A percentile compares a stretch with the other conserved stretches of the same genome.
Evolutionary conservation across 2,797 vertebrate species (phyloP).

Genomic region (Anabacerthia variegaticeps): DNA sequence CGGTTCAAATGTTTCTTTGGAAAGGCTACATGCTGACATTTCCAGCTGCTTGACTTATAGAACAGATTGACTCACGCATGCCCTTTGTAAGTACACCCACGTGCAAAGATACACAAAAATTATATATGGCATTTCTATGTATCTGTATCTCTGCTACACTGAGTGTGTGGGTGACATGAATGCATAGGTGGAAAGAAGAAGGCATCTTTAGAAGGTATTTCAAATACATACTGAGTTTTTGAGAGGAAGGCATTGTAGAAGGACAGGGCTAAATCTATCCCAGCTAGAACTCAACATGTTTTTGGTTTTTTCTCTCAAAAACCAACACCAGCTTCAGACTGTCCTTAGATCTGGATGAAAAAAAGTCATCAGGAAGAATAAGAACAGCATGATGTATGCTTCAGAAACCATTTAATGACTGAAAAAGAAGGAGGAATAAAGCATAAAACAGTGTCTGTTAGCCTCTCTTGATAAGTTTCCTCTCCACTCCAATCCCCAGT

Average conservation of each 20-base stretch:
- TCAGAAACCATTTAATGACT: background rate
- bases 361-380: background rate
- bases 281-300: background rate
- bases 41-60: background rate
- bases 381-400: background rate
- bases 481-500: background rate
- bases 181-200: background rate
- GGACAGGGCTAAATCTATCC: background rate
- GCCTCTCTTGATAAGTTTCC: background rate
- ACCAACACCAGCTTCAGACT: background rate
- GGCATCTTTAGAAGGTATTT: background rate
- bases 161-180: background rate
- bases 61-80: background rate
- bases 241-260: background rate
- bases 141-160: background rate
- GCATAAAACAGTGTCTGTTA: rapidly evolving
- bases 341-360: background rate
- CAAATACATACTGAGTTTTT: background rate
- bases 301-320: background rate
- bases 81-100: background rate
- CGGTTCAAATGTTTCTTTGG: background rate
- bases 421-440: background rate
- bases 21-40: background rate
- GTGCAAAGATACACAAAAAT: background rate
- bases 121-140: background rate